phyloP scores from a whole-genome alignment of 2,888 invertebrate species.

The Crepidodera aurea region DNA sequence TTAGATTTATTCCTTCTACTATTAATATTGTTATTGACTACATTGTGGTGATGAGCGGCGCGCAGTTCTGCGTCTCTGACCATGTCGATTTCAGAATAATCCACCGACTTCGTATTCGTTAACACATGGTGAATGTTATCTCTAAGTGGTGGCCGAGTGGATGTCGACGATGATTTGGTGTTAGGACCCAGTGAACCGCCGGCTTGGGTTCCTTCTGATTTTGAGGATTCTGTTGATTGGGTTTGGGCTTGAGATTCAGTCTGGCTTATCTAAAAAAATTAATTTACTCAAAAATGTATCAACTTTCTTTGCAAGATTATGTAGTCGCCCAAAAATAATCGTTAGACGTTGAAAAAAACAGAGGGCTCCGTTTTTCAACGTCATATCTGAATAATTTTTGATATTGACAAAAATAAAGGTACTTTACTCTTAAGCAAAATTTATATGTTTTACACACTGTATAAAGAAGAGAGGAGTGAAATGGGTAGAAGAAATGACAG shows the following conservation, averaged over 20 bases:
- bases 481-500: no score
- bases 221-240: constrained; percentile 65
- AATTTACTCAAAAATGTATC: no score
- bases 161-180: constrained; percentile 68
- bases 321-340: no score
- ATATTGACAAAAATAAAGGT: no score
- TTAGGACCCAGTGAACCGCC: constrained; percentile 74
- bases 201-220: constrained; percentile 85
- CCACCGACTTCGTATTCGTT: constrained; percentile 68
- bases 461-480: no score
- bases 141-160: constrained; percentile 61
- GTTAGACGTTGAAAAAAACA: no score
- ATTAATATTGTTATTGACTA: constrained; percentile 77
- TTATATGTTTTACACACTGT: no score
- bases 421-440: no score
- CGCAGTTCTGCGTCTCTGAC: constrained; percentile 76
- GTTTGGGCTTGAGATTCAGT: constrained; percentile 60
- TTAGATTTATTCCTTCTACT: constrained; percentile 79
- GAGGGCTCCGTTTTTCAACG: no score
- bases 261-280: constrained; percentile 56
- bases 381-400: no score
- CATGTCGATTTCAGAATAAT: constrained; percentile 75
- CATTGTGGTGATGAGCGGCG: constrained; percentile 70
- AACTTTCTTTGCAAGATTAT: no score
- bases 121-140: constrained; percentile 63